Conservation (phyloP, 2,797 vertebrate species). For the Chloroceryle inda region DNA sequence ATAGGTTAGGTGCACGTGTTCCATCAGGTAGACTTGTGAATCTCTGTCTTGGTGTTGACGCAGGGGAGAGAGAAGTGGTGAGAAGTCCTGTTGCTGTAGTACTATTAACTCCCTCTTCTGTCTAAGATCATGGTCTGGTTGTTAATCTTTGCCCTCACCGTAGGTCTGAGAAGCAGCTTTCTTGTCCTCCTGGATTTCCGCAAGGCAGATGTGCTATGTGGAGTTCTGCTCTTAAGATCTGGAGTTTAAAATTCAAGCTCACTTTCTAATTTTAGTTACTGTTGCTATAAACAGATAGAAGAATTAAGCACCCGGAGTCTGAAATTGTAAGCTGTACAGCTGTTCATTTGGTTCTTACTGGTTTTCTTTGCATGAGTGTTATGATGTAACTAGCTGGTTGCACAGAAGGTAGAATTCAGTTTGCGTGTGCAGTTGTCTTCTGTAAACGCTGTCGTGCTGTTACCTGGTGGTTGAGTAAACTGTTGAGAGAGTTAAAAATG, state of each 20-base stretch:
- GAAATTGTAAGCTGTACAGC: neutral
- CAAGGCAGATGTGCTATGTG: fast-evolving
- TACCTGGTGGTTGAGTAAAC: neutral
- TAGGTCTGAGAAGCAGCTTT: neutral
- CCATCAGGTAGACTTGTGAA: neutral
- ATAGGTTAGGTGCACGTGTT: neutral
- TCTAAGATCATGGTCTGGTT: neutral
- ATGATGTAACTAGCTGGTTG: neutral
- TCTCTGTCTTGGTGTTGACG: neutral
- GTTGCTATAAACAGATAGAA: neutral
- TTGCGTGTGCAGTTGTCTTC: neutral
- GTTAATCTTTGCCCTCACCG: neutral
- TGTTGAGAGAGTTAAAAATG: neutral
- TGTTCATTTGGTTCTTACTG: neutral
- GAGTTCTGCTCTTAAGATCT: neutral
- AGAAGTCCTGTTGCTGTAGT: neutral
- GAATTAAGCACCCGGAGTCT: neutral
- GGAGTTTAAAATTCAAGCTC: neutral
- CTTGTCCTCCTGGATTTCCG: neutral
- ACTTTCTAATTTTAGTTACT: neutral
- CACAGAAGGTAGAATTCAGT: neutral
- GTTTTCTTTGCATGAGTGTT: neutral
- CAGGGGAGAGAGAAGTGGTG: neutral
- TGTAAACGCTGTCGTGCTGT: neutral
- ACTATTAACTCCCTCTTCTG: neutral